Evolutionary conservation across 2,113 vertebrate genomes (phyloP).

Genomic region (Orycteropus afer): DNA sequence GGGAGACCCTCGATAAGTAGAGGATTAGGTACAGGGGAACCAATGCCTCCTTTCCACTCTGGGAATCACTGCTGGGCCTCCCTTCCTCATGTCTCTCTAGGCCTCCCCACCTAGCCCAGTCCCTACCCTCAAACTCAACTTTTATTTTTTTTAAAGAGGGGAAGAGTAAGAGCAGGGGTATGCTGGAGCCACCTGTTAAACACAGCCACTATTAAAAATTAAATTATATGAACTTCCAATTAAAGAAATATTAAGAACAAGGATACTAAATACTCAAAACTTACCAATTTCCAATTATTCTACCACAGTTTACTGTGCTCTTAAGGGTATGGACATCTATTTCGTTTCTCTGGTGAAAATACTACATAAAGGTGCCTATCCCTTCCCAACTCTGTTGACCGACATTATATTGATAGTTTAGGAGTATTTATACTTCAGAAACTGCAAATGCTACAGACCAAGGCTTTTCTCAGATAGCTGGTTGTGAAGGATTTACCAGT

Average conservation of each 20-base stretch:
- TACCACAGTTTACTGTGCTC: background rate
- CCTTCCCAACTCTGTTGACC: no score
- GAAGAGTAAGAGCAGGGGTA: background rate
- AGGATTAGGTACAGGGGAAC: background rate
- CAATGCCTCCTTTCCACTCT: accelerated
- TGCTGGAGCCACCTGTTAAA: background rate
- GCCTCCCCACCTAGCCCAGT: background rate
- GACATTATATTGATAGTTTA: background rate
- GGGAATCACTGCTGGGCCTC: background rate
- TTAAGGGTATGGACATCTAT: accelerated
- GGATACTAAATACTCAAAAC: background rate
- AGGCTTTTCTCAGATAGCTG: background rate
- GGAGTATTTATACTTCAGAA: background rate
- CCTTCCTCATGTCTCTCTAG: background rate
- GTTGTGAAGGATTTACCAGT: background rate
- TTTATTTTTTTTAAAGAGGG: background rate
- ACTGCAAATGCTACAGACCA: background rate
- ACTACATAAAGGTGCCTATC: accelerated
- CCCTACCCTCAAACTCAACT: background rate
- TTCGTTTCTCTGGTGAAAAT: background rate
- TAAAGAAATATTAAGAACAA: background rate
- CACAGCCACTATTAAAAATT: background rate
- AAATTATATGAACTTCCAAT: background rate
- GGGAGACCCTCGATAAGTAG: background rate
- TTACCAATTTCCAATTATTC: background rate